Evolutionary conservation across 1,140 invertebrate species (phyloP).

Genomic region (Ylistrum balloti): DNA sequence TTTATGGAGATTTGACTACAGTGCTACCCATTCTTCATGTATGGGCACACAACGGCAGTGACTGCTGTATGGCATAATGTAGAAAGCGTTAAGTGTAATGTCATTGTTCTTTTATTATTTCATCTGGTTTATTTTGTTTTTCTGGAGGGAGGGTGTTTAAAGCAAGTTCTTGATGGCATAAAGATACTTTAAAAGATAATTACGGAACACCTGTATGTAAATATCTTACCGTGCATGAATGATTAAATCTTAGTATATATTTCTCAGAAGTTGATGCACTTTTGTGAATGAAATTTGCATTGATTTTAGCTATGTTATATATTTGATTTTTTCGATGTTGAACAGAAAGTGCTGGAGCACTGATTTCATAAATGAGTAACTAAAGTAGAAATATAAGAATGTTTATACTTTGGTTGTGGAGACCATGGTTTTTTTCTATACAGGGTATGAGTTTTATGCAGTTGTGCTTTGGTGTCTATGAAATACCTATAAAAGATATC

Average conservation of each 20-base stretch:
- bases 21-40: background rate
- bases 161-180: too few species aligned
- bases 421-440: background rate
- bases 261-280: too few species aligned
- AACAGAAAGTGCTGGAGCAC: background rate
- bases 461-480: too few species aligned
- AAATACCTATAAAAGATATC: too few species aligned
- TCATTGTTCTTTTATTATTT: background rate
- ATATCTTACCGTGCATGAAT: too few species aligned
- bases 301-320: background rate
- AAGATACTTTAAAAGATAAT: too few species aligned
- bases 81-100: background rate
- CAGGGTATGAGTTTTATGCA: background rate
- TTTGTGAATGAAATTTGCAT: too few species aligned
- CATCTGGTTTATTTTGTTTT: background rate
- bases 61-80: conserved; percentile 3
- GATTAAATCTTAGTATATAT: background rate
- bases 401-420: background rate
- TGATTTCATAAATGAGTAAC: background rate
- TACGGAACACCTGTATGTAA: too few species aligned
- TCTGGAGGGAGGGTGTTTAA: too few species aligned
- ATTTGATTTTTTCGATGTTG: background rate
- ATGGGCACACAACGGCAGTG: background rate
- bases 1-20: background rate
- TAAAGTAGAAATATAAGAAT: background rate